phyloP scores from a whole-genome alignment of 2,113 vertebrate species.

The Oceanites oceanicus region DNA sequence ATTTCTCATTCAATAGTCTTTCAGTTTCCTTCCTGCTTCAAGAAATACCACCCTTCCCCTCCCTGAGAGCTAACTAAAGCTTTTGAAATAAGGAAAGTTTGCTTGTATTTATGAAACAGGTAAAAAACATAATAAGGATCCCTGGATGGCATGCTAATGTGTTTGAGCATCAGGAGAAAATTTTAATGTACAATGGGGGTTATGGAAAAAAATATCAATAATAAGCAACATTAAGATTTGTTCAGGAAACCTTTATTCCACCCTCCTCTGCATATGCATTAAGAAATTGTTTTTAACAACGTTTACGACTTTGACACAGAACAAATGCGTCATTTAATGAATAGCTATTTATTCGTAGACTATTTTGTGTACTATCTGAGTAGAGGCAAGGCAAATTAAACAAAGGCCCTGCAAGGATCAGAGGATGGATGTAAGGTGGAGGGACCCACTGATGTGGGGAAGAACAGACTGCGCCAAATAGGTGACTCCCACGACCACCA shows the following conservation, averaged over 20 bases:
- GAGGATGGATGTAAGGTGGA: not conserved
- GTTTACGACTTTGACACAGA: not conserved
- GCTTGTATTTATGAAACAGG: not conserved
- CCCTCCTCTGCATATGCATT: not conserved
- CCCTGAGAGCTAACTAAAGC: not conserved
- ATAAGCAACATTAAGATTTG: not conserved
- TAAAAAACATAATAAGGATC: not conserved
- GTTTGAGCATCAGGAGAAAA: not conserved
- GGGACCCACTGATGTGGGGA: accelerated
- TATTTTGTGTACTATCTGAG: not conserved
- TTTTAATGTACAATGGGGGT: not conserved
- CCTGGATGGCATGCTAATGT: not conserved
- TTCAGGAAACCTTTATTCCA: not conserved
- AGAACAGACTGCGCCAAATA: accelerated
- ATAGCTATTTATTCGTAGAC: not conserved
- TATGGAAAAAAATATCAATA: not conserved
- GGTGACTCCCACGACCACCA: accelerated
- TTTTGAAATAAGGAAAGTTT: not conserved
- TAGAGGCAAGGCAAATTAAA: not conserved
- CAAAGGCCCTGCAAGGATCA: not conserved
- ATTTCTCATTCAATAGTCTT: not conserved
- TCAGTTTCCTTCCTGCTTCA: not conserved
- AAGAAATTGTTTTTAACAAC: not conserved
- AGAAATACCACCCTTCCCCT: not conserved
- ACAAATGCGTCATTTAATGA: not conserved